Evolutionary conservation across 2,113 vertebrate genomes (phyloP).

Genomic region (Cyrtonyx montezumae): DNA sequence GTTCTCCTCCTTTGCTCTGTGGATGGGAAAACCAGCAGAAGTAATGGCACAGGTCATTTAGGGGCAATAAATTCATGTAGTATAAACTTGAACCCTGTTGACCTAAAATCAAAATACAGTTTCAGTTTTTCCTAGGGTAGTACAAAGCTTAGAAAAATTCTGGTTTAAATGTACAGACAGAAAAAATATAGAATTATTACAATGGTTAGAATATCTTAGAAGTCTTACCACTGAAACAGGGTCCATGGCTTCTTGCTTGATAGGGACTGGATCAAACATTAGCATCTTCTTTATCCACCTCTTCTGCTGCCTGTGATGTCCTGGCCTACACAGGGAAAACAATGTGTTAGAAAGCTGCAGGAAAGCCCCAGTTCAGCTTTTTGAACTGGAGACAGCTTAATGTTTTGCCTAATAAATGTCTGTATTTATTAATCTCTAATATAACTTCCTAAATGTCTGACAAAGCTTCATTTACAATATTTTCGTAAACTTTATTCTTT

Average conservation of each 20-base stretch:
- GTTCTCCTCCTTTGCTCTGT: background rate
- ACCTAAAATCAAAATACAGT: background rate
- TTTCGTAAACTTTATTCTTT: background rate
- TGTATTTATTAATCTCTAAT: background rate
- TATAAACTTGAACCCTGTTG: background rate
- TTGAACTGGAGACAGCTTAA: background rate
- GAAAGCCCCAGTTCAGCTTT: background rate
- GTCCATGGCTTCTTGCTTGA: conserved; percentile 93
- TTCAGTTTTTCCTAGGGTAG: background rate
- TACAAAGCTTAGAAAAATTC: background rate
- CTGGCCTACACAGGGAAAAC: conserved; percentile 34
- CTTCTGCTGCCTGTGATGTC: conserved; percentile 50
- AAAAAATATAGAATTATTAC: background rate
- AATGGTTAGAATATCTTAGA: background rate
- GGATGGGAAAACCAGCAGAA: background rate
- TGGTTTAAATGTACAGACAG: background rate
- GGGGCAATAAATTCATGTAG: background rate
- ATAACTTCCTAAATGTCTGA: background rate
- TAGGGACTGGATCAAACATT: conserved; percentile 94
- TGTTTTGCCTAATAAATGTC: background rate
- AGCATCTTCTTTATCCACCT: conserved; percentile 87
- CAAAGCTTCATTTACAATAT: background rate
- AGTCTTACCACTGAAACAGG: conserved; percentile 86
- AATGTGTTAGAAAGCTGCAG: background rate
- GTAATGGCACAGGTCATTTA: background rate